phyloP scores from a whole-genome alignment of 23 tunicate species.

The Phallusia fumigata region DNA sequence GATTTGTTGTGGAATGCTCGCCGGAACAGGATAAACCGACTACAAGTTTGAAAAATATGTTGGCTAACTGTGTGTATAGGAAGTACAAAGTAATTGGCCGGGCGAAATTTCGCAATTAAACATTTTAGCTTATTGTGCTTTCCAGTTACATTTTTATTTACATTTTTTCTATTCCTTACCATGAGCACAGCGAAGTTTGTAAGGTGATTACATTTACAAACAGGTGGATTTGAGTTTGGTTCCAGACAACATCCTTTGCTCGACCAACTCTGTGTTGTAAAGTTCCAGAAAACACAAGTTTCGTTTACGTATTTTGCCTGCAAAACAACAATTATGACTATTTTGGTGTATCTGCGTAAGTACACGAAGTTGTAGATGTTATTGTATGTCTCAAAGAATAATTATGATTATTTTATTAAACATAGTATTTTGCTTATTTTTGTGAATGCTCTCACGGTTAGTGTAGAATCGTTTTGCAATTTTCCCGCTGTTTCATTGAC shows the following conservation, averaged over 20 bases:
- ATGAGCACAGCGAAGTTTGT: conserved; percentile 60
- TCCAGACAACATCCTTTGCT: conserved; percentile 48
- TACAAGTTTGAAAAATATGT: too few relatives aligned
- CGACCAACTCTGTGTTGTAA: conserved; percentile 36
- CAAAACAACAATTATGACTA: not conserved
- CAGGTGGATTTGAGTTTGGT: conserved; percentile 11
- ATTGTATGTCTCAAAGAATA: too few relatives aligned
- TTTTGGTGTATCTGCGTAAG: too few relatives aligned
- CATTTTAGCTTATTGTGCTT: too few relatives aligned
- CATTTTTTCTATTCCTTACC: conserved; percentile 21
- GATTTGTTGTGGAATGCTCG: conserved; percentile 18
- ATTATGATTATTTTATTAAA: too few relatives aligned
- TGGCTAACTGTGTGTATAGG: too few relatives aligned
- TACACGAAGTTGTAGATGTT: too few relatives aligned
- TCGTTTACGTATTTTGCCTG: conserved; percentile 22
- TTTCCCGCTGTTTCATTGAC: conserved; percentile 15
- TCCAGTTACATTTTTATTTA: too few relatives aligned
- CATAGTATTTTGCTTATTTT: too few relatives aligned
- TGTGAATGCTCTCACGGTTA: conserved; percentile 1
- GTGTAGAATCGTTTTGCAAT: not conserved
- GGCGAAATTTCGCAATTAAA: too few relatives aligned
- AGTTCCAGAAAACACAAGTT: conserved; percentile 59
- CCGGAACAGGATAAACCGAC: conserved; percentile 15
- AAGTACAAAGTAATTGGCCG: too few relatives aligned
- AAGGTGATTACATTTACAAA: conserved; percentile 51